A percentile compares a stretch with the other conserved stretches of the same genome.
phyloP scores from a whole-genome alignment of 2,113 vertebrate species.

The Toxotes jaculatrix region DNA sequence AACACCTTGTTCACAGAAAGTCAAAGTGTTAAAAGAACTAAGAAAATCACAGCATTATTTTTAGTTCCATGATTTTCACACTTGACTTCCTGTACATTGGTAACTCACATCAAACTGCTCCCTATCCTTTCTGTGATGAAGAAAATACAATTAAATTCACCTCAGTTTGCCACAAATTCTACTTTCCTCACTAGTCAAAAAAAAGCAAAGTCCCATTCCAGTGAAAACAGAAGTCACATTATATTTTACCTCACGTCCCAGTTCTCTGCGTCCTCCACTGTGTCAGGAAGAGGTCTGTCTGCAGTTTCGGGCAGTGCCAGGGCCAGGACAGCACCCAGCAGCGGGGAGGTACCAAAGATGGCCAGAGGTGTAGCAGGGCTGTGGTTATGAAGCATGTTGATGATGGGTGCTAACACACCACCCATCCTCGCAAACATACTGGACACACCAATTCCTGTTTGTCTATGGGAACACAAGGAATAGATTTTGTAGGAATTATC shows the following conservation, averaged over 20 bases:
- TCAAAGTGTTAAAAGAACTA: not conserved
- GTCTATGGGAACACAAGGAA: conserved; percentile 70
- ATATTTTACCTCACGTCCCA: conserved; percentile 69
- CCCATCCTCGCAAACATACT: conserved; percentile 85
- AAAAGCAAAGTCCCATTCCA: not conserved
- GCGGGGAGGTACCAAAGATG: conserved; percentile 80
- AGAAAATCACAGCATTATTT: not conserved
- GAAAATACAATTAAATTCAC: not conserved
- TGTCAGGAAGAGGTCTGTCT: conserved; percentile 83
- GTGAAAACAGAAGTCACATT: not conserved
- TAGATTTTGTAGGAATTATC: no score
- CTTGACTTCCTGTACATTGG: not conserved
- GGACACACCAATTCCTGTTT: conserved; percentile 87
- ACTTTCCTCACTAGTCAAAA: not conserved
- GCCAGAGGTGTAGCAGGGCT: conserved; percentile 73
- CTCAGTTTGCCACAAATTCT: not conserved
- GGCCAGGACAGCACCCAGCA: conserved; percentile 82
- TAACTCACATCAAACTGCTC: no score
- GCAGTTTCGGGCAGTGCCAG: conserved; percentile 86
- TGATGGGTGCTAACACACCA: conserved; percentile 84
- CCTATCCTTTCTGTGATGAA: not conserved
- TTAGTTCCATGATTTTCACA: not conserved
- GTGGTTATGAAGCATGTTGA: conserved; percentile 80
- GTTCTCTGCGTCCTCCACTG: conserved; percentile 83
- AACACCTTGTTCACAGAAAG: not conserved